Evolutionary conservation across 2,113 vertebrate species (phyloP), one percentile per base, ranked within the genome.

Genomic region (Ploceus nigricollis): DNA sequence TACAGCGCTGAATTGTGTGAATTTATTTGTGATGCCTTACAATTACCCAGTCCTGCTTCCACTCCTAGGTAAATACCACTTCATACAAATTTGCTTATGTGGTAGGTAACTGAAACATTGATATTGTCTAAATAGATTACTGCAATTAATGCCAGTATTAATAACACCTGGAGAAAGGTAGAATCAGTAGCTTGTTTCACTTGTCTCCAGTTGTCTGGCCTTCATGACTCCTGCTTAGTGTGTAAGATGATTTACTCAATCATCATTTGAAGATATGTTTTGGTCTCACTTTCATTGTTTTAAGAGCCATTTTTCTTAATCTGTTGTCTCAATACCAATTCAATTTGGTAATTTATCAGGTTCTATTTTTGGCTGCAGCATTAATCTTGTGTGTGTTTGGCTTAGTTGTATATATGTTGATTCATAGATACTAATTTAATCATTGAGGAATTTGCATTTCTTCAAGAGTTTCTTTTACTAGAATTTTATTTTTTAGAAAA

Each of bases 11-110:
- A 99, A 98, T 97, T 99, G 99, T 95, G 99, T 99, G 96, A 99
- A 99, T 97, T 97, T 99, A 93, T 99, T 99, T 93, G 99, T 99
- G 95, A 99, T 99, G 99, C 99, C 99, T 98, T 99, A 99, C 95
- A 99, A 99, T 97, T 99, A 99, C 96, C 99, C 99, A 20, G 99
- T 99, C 45, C 98, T 99, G 5, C 98, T 99, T 94, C 99, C 99
- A 27, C 98, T 99, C 44, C 98, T 99, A 95, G 99, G 99, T 99
- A 97, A 98, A 93, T 90, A 90, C 15, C 33, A 39, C 68, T 68
- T 91, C 65, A 51, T 75, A 65, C 40, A 53, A 13, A 71, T 45
- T 63, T 83, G 87, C 45, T 70, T 7, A 50, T 25, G n/a, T 70
- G 10, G 21, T 45, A 78, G 17, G 9, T 42, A 65, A 53, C 44